Percentiles rank a stretch among this genome's conserved stretches.
phyloP scores from a whole-genome alignment of 2,888 invertebrate species.

The Drosophila koepferae region DNA sequence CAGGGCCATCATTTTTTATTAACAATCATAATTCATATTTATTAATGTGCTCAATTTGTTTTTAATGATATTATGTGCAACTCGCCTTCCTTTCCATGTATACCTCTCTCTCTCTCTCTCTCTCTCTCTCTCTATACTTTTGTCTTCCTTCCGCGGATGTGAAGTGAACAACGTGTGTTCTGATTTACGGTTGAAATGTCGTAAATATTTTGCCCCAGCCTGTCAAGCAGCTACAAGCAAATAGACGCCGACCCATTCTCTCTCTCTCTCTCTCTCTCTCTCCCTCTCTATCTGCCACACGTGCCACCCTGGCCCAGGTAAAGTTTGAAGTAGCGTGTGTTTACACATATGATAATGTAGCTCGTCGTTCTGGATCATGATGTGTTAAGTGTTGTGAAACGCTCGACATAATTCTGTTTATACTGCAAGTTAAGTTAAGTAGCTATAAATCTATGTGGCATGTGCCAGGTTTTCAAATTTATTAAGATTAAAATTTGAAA shows the following conservation, averaged over 20 bases:
- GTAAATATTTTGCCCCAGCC: constrained; percentile 37
- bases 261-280: not conserved
- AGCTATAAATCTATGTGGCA: constrained; percentile 17
- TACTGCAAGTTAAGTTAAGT: constrained; percentile 26
- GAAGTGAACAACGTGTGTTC: constrained; percentile 24
- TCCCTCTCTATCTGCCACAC: not conserved
- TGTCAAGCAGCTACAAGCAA: constrained; percentile 19
- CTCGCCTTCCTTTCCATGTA: not conserved
- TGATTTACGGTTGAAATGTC: constrained; percentile 50
- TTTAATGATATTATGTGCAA: constrained; percentile 62
- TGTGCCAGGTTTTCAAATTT: not conserved
- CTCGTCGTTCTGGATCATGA: constrained; percentile 19
- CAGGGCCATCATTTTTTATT: constrained; percentile 61
- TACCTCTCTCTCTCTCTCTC: not conserved
- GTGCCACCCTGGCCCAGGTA: not conserved
- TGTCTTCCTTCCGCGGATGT: constrained; percentile 20
- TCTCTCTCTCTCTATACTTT: not conserved
- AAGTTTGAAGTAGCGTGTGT: constrained; percentile 40
- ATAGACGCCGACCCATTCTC: not conserved
- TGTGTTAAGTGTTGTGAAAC: constrained; percentile 15
- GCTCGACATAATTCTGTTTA: constrained; percentile 21
- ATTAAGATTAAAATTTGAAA: not conserved
- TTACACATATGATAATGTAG: constrained; percentile 50
- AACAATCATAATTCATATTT: constrained; percentile 74
- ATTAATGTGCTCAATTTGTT: constrained; percentile 75